Evolutionary conservation across 1,140 invertebrate genomes (phyloP), one percentile per base, ranked within the genome.

Genomic region (Nylanderia fulva): DNA sequence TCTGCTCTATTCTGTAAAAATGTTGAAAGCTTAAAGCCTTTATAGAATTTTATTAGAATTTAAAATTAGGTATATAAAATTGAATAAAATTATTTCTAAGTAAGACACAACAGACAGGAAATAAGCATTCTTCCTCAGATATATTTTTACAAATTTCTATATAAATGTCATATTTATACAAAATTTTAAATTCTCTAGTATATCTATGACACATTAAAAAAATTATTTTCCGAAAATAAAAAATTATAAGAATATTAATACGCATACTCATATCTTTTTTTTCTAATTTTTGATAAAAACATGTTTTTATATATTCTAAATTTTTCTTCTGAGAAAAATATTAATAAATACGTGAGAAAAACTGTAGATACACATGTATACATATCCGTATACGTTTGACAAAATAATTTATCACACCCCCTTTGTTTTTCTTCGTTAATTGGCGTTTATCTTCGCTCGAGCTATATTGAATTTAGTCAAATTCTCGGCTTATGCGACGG

Each of bases 401-500:
- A 8, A 64, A 52, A 39, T 79, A 54, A 69, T 80, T 56, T 52
- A 64, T 39, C 71, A 69, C 54, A 24, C 39, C 66, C 15, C 6
- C 45, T 48, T 45, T 24, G 58, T 3, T 52, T 52, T 52, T 66
- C 68, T 72, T 27, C 39, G 66, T 88, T 88, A 86, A 86, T 88
- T 88, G 84, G 54, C 69, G 52, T 86, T n/a, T 88, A 89, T 89
- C 84, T 84, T 24, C 8, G n/a, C 36, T n/a, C 71, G 77, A 36
- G 45, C n/a, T 77, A 48, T 48, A 86, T 89, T 84, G 39, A 48
- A 79, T 77, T 63, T 48, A 71, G 33, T 4, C 71, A 54, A 89
- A 88, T 84, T 29, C 58, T 69, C 72, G 58, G 58, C 74, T 86
- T 86, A 86, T 89, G 85, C 71, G 45, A 56, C 63, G 69, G 84